Percentiles rank a stretch among this genome's conserved stretches.
phyloP scores from a whole-genome alignment of 2,888 invertebrate genomes.

The Agonopterix heracliana region DNA sequence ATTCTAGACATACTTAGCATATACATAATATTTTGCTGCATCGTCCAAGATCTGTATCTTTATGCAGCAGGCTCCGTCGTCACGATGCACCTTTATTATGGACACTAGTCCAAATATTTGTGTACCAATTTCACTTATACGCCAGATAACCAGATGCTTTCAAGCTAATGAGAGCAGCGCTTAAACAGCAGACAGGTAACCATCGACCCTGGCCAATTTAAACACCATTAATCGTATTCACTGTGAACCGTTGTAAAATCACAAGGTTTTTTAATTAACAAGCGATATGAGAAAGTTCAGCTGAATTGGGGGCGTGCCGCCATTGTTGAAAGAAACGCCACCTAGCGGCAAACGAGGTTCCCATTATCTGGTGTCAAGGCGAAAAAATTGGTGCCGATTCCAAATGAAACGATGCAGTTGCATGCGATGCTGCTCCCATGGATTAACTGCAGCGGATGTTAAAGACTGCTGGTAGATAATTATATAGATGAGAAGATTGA shows the following conservation, averaged over 20 bases:
- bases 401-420: not conserved
- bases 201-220: constrained; percentile 5
- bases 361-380: constrained; percentile 19
- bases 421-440: not conserved
- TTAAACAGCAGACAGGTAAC: too few relatives aligned
- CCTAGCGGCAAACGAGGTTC: constrained; percentile 17
- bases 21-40: too few relatives aligned
- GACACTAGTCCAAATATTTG: too few relatives aligned
- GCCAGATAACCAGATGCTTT: too few relatives aligned
- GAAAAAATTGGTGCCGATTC: constrained; percentile 6
- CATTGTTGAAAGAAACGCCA: constrained; percentile 24
- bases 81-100: too few relatives aligned
- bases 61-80: too few relatives aligned
- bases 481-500: too few relatives aligned
- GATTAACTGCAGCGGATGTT: not conserved
- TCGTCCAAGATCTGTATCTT: too few relatives aligned
- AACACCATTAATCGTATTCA: not conserved
- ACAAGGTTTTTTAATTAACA: constrained; percentile 28
- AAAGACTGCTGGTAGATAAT: too few relatives aligned
- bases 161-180: too few relatives aligned
- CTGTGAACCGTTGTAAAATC: constrained; percentile 24
- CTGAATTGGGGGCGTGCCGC: constrained; percentile 35
- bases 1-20: too few relatives aligned
- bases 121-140: too few relatives aligned
- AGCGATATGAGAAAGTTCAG: constrained; percentile 35